Conservation (phyloP, 1,140 invertebrate genomes). For the Aphelinus certus region DNA sequence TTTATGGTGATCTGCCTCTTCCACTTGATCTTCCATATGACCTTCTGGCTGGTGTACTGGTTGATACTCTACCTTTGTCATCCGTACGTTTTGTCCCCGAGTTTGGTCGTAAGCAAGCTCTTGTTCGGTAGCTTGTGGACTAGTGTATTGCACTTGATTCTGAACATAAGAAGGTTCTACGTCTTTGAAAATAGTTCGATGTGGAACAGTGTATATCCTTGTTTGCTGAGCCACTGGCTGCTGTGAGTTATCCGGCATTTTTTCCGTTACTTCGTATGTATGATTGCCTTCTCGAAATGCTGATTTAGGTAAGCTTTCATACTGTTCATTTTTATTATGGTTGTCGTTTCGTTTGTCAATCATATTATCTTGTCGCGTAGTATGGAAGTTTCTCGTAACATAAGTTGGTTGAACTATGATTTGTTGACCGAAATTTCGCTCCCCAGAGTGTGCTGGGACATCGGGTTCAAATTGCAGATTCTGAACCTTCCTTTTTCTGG, state of each 20-base stretch:
- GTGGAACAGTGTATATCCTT: neutral
- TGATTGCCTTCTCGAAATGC: too few species aligned
- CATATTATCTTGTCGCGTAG: neutral
- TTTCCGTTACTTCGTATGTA: conserved; percentile 6
- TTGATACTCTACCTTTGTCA: neutral
- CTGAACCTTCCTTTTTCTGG: neutral
- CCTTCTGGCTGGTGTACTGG: neutral
- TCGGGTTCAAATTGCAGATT: neutral
- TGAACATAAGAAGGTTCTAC: neutral
- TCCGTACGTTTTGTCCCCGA: neutral
- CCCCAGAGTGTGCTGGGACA: neutral
- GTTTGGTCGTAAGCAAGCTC: conserved; percentile 29
- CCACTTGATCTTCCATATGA: neutral
- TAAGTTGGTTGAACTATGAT: conserved; percentile 6
- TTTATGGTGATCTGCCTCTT: conserved; percentile 17
- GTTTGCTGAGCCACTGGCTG: neutral
- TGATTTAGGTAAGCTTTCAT: neutral
- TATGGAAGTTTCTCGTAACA: neutral
- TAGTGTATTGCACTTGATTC: conserved; percentile 3
- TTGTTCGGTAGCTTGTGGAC: neutral
- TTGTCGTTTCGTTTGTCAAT: neutral
- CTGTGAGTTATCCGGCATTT: neutral
- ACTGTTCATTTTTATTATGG: neutral
- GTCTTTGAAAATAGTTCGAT: neutral
- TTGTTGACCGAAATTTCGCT: conserved; percentile 2